Evolutionary conservation across 2,888 invertebrate genomes (phyloP).

Genomic region (Protonemura montana): DNA sequence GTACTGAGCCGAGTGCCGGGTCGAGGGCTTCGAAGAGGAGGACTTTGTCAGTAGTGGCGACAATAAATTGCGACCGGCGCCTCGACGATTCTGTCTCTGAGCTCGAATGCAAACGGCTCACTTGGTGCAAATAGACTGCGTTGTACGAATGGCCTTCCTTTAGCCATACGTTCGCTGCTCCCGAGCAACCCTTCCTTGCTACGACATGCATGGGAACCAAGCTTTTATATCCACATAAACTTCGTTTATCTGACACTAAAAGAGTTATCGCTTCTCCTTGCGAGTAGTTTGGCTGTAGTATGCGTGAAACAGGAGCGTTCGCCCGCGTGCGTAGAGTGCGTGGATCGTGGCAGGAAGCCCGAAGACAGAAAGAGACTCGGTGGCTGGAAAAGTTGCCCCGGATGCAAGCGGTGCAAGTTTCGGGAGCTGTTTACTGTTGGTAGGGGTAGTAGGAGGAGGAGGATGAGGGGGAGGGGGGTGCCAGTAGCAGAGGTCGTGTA

Average conservation of each 20-base stretch:
- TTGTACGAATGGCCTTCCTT: background rate
- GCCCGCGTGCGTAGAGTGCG: too few species aligned
- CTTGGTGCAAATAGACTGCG: background rate
- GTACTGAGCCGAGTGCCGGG: background rate
- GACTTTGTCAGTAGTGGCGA: background rate
- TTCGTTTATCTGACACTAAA: background rate
- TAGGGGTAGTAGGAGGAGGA: background rate
- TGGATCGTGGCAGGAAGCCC: background rate
- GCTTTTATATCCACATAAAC: background rate
- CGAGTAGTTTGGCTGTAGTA: background rate
- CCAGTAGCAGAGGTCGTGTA: background rate
- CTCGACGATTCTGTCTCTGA: background rate
- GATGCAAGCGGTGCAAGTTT: slow-evolving; percentile 35
- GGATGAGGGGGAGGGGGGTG: background rate
- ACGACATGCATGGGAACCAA: background rate
- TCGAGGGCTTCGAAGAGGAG: background rate
- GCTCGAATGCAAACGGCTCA: background rate
- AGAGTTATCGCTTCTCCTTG: background rate
- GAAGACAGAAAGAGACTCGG: background rate
- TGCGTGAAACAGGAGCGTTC: background rate
- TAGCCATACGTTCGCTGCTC: background rate
- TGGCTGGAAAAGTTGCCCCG: background rate
- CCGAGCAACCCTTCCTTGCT: background rate
- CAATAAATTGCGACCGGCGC: background rate
- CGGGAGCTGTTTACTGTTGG: background rate